Evolutionary conservation across 2,888 invertebrate species (phyloP).

Genomic region (Hymenopus coronatus): DNA sequence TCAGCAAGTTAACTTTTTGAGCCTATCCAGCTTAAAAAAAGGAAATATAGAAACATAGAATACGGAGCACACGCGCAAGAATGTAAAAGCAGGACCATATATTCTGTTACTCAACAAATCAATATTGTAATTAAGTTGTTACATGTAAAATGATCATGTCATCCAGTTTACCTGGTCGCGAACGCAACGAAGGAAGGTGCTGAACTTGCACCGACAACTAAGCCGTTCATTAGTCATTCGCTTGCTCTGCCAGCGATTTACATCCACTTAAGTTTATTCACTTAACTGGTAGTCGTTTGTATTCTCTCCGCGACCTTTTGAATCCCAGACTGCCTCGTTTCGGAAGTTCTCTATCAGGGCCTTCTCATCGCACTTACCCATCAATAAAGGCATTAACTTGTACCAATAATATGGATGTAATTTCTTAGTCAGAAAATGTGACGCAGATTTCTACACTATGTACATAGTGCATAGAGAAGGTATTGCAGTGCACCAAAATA

Average conservation of each 20-base stretch:
- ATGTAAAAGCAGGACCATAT: no score
- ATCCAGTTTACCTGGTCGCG: neutral
- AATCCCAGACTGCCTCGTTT: neutral
- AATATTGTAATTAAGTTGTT: no score
- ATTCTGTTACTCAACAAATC: no score
- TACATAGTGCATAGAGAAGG: no score
- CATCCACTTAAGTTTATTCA: neutral
- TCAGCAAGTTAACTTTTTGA: no score
- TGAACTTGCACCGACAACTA: neutral
- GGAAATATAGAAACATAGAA: no score
- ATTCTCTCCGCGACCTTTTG: neutral
- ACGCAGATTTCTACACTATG: no score
- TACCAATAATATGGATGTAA: no score
- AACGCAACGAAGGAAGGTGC: neutral
- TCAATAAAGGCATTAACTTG: neutral
- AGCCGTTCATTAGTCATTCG: neutral
- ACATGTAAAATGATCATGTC: neutral
- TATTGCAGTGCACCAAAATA: no score
- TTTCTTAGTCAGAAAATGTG: no score
- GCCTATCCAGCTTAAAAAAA: no score
- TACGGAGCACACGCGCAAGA: no score
- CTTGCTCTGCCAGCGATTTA: neutral
- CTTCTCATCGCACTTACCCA: neutral
- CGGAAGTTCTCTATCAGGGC: neutral
- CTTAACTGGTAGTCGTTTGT: neutral